Percentiles rank a stretch among this genome's conserved stretches.
Evolutionary conservation across 2,888 invertebrate species (phyloP).

Genomic region (Hofmannophila pseudospretella): DNA sequence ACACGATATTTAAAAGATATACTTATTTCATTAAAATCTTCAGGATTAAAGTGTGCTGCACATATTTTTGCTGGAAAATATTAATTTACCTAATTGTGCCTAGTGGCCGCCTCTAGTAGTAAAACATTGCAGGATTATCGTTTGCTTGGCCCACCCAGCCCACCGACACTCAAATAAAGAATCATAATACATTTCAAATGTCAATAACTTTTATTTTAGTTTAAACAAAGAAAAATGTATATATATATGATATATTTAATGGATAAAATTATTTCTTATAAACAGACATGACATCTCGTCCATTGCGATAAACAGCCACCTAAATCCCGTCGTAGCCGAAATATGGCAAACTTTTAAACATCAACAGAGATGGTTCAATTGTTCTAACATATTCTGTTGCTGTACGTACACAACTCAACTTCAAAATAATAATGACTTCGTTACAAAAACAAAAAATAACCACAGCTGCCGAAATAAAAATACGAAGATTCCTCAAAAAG

Average conservation of each 20-base stretch:
- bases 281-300: slow-evolving; percentile 57
- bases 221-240: slow-evolving; percentile 63
- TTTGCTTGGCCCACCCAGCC: too few relatives aligned
- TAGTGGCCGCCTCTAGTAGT: too few relatives aligned
- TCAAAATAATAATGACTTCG: not conserved
- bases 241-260: slow-evolving; percentile 55
- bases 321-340: slow-evolving; percentile 56
- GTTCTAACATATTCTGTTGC: slow-evolving; percentile 21
- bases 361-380: slow-evolving; percentile 54
- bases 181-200: slow-evolving; percentile 34
- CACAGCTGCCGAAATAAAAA: too few relatives aligned
- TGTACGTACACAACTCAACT: too few relatives aligned
- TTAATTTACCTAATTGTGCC: too few relatives aligned
- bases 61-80: too few relatives aligned
- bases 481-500: too few relatives aligned
- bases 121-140: too few relatives aligned
- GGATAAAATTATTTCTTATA: slow-evolving; percentile 68
- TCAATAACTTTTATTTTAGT: slow-evolving; percentile 75
- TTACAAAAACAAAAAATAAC: too few relatives aligned
- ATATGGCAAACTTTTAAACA: slow-evolving; percentile 35
- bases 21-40: too few relatives aligned
- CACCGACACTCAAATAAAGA: slow-evolving; percentile 15
- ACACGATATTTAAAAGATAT: too few relatives aligned
- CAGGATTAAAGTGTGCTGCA: too few relatives aligned
- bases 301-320: slow-evolving; percentile 60